Evolutionary conservation across 1,140 invertebrate genomes (phyloP).

Genomic region (Neuroterus valhalla): DNA sequence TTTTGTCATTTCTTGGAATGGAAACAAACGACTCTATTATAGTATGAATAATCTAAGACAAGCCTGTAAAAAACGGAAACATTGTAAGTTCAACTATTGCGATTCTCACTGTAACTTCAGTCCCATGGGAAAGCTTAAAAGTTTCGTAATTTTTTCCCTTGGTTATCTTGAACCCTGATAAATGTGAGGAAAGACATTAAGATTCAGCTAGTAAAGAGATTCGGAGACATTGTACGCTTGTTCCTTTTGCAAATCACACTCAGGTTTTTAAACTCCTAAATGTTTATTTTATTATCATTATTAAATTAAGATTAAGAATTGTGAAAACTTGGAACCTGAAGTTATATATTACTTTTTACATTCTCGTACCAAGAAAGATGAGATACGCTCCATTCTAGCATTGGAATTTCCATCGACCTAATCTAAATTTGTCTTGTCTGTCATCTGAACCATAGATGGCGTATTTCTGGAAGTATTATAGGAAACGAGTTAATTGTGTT

Average conservation of each 20-base stretch:
- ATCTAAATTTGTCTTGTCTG: slow-evolving; percentile 20
- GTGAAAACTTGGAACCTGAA: too few relatives aligned
- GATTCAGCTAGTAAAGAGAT: not conserved
- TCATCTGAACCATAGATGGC: not conserved
- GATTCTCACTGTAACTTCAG: not conserved
- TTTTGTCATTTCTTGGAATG: too few relatives aligned
- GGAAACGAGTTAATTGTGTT: too few relatives aligned
- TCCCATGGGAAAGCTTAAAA: slow-evolving; percentile 15
- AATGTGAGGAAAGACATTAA: not conserved
- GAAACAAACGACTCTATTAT: not conserved
- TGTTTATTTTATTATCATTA: too few relatives aligned
- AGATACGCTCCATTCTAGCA: not conserved
- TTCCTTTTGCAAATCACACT: too few relatives aligned
- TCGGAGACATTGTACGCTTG: not conserved
- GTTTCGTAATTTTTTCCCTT: slow-evolving; percentile 19
- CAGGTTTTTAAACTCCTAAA: too few relatives aligned
- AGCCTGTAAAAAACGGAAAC: not conserved
- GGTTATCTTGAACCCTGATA: not conserved
- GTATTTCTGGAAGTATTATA: slow-evolving; percentile 1
- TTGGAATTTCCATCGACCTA: not conserved
- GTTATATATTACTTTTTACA: not conserved
- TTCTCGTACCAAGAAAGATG: not conserved
- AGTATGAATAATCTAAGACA: too few relatives aligned
- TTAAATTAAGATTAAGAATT: too few relatives aligned
- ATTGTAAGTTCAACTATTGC: not conserved